These are phyloP conservation scores for Drosophila ironensis DNA, from an alignment of 1,140 invertebrate genomes.

Conservation along the genomic window DNA sequence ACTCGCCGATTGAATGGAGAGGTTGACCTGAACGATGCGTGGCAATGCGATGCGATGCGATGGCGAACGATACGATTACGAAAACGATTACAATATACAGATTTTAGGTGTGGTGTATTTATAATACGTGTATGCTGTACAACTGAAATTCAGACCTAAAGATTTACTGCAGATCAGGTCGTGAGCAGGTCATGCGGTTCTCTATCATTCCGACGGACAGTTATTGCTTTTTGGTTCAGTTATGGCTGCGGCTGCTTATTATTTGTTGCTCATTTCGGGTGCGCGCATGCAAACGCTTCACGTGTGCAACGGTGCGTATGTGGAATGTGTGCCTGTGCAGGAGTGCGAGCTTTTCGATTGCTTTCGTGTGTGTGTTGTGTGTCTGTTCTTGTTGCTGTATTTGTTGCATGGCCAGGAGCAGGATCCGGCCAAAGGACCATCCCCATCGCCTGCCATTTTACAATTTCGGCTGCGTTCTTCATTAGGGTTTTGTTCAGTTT, in stretches of 20 bases:
- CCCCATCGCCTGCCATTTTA: constrained; percentile 23
- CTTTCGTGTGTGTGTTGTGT: constrained; percentile 30
- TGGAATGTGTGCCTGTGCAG: constrained; percentile 39
- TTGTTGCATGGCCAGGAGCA: constrained; percentile 33
- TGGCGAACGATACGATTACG: constrained; percentile 35
- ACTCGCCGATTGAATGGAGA: constrained; percentile 18
- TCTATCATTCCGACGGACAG: constrained; percentile 53
- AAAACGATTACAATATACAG: too few species aligned
- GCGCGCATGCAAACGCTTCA: constrained; percentile 75
- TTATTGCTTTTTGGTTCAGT: constrained; percentile 50
- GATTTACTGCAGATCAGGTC: constrained; percentile 9
- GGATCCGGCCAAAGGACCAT: constrained; percentile 26
- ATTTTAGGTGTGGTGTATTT: too few species aligned
- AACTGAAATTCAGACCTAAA: constrained; percentile 10
- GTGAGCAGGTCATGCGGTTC: constrained; percentile 64
- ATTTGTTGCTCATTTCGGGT: constrained; percentile 27
- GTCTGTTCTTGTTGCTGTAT: too few species aligned
- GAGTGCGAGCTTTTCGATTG: constrained; percentile 27
- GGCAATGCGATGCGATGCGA: constrained; percentile 5
- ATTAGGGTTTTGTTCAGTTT: neutral
- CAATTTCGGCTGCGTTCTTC: neutral
- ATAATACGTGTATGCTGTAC: constrained; percentile 21
- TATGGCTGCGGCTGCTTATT: constrained; percentile 19
- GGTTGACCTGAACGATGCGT: constrained; percentile 28
- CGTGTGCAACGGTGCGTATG: constrained; percentile 34